A percentile compares a stretch with the other conserved stretches of the same genome.
phyloP scores from a whole-genome alignment of 2,113 vertebrate genomes.

The Macheiramphus alcinus region DNA sequence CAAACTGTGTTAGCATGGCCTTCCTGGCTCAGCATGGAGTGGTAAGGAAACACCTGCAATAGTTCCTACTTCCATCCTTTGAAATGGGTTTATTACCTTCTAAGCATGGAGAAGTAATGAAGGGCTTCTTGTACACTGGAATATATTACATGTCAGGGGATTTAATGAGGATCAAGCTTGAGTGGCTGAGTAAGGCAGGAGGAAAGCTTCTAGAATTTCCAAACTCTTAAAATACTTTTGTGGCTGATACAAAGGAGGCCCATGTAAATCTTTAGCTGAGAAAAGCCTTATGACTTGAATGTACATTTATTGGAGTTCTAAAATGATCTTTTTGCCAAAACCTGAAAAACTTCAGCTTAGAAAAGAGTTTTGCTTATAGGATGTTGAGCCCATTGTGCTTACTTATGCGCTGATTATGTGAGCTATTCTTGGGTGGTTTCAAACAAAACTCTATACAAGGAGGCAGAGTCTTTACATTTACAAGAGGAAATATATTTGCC shows the following conservation, averaged over 20 bases:
- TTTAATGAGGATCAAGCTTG: constrained; percentile 66
- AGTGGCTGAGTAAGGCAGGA: constrained; percentile 54
- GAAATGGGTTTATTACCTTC: constrained; percentile 57
- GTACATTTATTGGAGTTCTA: constrained; percentile 47
- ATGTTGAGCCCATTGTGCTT: constrained; percentile 35
- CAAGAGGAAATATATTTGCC: neutral
- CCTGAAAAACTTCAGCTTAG: constrained; percentile 1
- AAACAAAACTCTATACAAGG: neutral
- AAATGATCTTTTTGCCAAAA: constrained; percentile 54
- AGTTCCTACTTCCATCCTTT: constrained; percentile 50
- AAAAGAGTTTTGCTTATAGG: constrained; percentile 21
- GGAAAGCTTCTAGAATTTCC: constrained; percentile 66
- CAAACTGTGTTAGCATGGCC: neutral
- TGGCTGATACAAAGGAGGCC: constrained; percentile 50
- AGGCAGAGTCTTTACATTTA: neutral
- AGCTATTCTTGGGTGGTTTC: constrained; percentile 38
- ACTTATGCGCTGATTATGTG: neutral
- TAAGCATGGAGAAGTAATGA: constrained; percentile 49
- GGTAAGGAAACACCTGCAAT: constrained; percentile 39
- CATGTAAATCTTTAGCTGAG: constrained; percentile 61
- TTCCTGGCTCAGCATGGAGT: neutral
- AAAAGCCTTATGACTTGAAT: constrained; percentile 44
- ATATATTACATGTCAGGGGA: constrained; percentile 63
- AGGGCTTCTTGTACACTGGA: constrained; percentile 46
- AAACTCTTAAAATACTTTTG: constrained; percentile 66